Conservation (phyloP, 2,113 vertebrate genomes). For the Acanthisitta chloris region DNA sequence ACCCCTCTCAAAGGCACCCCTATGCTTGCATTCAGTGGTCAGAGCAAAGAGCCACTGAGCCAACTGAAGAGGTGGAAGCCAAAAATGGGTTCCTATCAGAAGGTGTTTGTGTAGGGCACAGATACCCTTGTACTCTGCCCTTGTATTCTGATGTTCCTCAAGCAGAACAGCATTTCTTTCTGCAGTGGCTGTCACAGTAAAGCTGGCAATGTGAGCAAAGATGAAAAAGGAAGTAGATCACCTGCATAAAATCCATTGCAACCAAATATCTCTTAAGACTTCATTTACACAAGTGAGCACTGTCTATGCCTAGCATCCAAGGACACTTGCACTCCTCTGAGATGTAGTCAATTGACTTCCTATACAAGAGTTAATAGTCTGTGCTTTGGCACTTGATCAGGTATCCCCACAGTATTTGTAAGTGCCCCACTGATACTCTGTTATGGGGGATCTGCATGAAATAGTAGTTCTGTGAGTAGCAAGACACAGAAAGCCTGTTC, state of each 20-base stretch:
- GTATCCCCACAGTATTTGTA: not conserved
- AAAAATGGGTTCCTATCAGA: not conserved
- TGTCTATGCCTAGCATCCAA: not conserved
- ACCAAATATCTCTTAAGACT: not conserved
- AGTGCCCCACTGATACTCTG: not conserved
- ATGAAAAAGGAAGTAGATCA: not conserved
- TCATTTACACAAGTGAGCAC: not conserved
- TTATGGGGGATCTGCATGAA: accelerated
- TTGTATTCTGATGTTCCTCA: not conserved
- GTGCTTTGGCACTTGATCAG: not conserved
- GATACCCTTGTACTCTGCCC: not conserved
- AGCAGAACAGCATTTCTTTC: not conserved
- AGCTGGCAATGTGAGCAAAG: not conserved
- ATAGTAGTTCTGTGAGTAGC: not conserved
- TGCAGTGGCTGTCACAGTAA: not conserved
- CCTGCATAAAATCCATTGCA: not conserved
- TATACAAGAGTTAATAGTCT: not conserved
- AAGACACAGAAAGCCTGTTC: not conserved
- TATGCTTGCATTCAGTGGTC: not conserved
- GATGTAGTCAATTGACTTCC: not conserved
- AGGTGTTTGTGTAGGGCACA: not conserved
- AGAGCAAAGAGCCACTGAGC: not conserved
- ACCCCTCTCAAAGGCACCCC: not conserved
- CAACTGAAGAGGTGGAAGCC: not conserved
- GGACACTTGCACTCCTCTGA: not conserved